These are phyloP conservation scores for Antrozous pallidus DNA, from an alignment of 2,797 vertebrate genomes.

Conservation along the genomic window DNA sequence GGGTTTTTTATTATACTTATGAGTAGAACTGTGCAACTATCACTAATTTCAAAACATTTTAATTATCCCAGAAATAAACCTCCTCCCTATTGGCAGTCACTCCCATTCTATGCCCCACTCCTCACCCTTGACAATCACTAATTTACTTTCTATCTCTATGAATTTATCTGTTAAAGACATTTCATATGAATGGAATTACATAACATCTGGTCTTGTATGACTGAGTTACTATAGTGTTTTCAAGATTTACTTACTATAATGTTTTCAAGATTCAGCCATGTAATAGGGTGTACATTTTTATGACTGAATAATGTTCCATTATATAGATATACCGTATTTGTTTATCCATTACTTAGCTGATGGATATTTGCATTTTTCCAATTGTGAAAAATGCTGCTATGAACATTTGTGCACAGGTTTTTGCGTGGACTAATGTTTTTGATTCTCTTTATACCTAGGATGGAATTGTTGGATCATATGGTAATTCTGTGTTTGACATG, in stretches of 20 bases:
- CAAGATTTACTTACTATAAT: neutral
- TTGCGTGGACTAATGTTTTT: neutral
- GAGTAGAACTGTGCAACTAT: neutral
- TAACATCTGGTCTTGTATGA: neutral
- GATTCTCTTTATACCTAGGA: neutral
- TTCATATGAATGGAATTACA: neutral
- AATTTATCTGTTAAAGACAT: neutral
- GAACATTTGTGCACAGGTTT: neutral
- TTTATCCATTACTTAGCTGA: neutral
- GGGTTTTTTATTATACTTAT: neutral
- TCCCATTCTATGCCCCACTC: neutral
- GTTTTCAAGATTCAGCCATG: neutral
- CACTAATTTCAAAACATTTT: neutral
- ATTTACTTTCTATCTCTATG: neutral
- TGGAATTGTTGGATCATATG: neutral
- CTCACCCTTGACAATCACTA: neutral
- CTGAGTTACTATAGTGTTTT: neutral
- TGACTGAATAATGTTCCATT: neutral
- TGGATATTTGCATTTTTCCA: neutral
- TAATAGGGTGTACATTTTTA: neutral
- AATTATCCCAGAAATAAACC: neutral
- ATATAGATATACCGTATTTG: neutral
- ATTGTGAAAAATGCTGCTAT: neutral
- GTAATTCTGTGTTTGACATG: neutral
- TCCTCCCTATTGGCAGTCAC: neutral